These are phyloP conservation scores for Intellagama lesueurii DNA, from an alignment of 2,797 vertebrate genomes.

Conservation along the genomic window DNA sequence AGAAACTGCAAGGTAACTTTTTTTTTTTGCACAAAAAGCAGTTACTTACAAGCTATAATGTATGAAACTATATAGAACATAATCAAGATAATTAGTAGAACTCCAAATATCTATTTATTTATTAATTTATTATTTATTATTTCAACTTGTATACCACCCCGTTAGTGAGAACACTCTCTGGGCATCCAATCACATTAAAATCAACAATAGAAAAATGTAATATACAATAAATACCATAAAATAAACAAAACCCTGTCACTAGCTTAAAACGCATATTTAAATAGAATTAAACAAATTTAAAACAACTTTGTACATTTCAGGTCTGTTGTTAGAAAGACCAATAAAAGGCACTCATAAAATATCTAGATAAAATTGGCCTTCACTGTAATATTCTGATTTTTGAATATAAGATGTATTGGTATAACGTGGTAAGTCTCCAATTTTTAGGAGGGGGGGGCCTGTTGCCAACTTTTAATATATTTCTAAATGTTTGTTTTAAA, in stretches of 20 bases:
- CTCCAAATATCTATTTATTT: slow-evolving; percentile 18
- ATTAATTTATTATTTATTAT: too few species aligned
- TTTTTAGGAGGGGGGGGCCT: slow-evolving; percentile 56
- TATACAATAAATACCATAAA: too few species aligned
- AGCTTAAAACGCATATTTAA: too few species aligned
- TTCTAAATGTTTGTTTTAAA: slow-evolving; percentile 72
- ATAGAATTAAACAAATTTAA: too few species aligned
- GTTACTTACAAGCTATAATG: not conserved
- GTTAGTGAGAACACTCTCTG: too few species aligned
- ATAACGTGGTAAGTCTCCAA: slow-evolving; percentile 67
- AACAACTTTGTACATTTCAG: too few species aligned
- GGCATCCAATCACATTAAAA: too few species aligned
- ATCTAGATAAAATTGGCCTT: slow-evolving; percentile 9
- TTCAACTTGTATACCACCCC: too few species aligned
- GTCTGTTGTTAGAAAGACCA: too few species aligned
- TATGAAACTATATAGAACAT: not conserved
- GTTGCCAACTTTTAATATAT: slow-evolving; percentile 68
- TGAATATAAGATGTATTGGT: slow-evolving; percentile 69
- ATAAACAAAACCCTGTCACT: too few species aligned
- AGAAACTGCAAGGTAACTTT: slow-evolving; percentile 63
- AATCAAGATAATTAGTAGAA: slow-evolving; percentile 16
- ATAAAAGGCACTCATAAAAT: not conserved
- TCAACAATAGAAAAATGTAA: too few species aligned
- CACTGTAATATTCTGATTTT: slow-evolving; percentile 63
- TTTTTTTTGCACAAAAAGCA: slow-evolving; percentile 42